Evolutionary conservation across 2,888 invertebrate genomes (phyloP).

Genomic region (Oscheius onirici): DNA sequence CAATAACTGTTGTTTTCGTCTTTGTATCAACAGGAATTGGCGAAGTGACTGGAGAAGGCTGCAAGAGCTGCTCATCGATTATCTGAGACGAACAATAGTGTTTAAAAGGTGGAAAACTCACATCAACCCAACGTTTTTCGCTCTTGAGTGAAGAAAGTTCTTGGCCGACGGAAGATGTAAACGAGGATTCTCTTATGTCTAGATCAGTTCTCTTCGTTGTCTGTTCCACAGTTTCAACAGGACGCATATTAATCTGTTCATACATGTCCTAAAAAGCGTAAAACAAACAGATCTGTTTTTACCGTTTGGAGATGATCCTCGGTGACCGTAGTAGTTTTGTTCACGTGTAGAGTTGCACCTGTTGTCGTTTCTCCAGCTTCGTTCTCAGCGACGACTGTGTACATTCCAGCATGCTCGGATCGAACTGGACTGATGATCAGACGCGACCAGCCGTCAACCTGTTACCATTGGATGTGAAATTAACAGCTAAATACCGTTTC

Average conservation of each 20-base stretch:
- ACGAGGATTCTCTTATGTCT: slow-evolving; percentile 7
- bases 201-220: slow-evolving; percentile 13
- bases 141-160: slow-evolving; percentile 27
- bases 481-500: slow-evolving; percentile 21
- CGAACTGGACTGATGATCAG: slow-evolving; percentile 56
- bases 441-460: slow-evolving; percentile 69
- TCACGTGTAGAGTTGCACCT: slow-evolving; percentile 81
- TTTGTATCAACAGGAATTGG: slow-evolving; percentile 42
- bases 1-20: slow-evolving; percentile 36
- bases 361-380: slow-evolving; percentile 90
- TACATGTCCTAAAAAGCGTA: slow-evolving; percentile 27
- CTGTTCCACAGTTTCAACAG: slow-evolving; percentile 16
- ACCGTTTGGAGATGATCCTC: slow-evolving; percentile 29
- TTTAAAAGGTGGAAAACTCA: neutral
- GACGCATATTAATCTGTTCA: slow-evolving; percentile 19
- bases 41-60: slow-evolving; percentile 43
- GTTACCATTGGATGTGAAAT: neutral
- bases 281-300: neutral
- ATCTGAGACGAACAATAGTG: slow-evolving; percentile 24
- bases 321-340: slow-evolving; percentile 7
- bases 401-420: slow-evolving; percentile 75
- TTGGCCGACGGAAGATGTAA: neutral
- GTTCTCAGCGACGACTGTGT: slow-evolving; percentile 86
- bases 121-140: slow-evolving; percentile 53
- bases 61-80: slow-evolving; percentile 48